These are phyloP conservation scores for Hetaerina titia DNA, from an alignment of 2,888 invertebrate genomes.

Conservation along the genomic window DNA sequence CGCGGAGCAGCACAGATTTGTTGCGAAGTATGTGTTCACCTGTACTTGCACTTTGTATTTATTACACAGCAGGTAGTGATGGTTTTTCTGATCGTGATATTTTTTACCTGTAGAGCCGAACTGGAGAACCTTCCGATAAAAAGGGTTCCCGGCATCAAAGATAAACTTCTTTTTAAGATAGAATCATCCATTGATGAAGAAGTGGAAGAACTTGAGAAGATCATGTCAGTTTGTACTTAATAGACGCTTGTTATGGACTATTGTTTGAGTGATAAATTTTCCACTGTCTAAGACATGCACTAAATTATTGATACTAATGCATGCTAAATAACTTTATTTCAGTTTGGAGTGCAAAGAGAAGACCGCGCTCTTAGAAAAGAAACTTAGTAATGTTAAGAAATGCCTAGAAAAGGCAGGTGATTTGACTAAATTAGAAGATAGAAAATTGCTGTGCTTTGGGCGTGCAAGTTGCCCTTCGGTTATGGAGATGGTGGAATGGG, in stretches of 20 bases:
- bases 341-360: conserved; percentile 5
- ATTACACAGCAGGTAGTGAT: neutral
- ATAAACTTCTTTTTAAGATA: conserved; percentile 68
- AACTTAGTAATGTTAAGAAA: conserved; percentile 28
- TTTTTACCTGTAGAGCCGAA: conserved; percentile 64
- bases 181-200: conserved; percentile 68
- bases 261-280: too few relatives aligned
- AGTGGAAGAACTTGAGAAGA: conserved; percentile 19
- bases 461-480: conserved; percentile 55
- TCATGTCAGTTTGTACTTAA: conserved; percentile 66
- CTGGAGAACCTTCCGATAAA: conserved; percentile 44
- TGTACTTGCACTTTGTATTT: neutral
- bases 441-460: conserved; percentile 39
- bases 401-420: conserved; percentile 38
- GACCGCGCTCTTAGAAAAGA: conserved; percentile 53
- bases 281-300: too few relatives aligned
- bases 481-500: conserved; percentile 68
- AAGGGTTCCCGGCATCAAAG: conserved; percentile 68
- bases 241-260: neutral
- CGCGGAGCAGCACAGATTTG: conserved; percentile 68
- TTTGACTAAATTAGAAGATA: conserved; percentile 21
- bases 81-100: neutral
- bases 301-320: conserved; percentile 27
- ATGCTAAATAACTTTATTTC: neutral
- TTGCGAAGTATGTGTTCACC: conserved; percentile 60